Evolutionary conservation across 2,113 vertebrate species (phyloP), one percentile per base, ranked within the genome.

Genomic region (Chaenocephalus aceratus): DNA sequence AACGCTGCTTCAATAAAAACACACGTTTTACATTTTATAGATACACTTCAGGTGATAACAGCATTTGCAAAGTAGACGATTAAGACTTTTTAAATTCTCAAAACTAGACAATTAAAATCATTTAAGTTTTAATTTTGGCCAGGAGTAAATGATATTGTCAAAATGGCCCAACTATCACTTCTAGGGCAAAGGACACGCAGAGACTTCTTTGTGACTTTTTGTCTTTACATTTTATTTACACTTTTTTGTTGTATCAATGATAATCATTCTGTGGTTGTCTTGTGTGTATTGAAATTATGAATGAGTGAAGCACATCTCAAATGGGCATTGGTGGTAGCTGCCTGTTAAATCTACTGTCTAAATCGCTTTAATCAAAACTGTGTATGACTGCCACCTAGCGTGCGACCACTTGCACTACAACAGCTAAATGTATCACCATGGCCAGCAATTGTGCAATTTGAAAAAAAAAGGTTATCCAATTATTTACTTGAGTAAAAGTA

Each of bases 311-410:
- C 5, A 56, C 46, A 46, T 7, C 23, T 13, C 6, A 64, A 79
- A 65, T 23, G 10, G 56, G 21, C 3, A 12, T 57, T 23, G 51
- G 16, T 53, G 16, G 51, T n/a, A 59, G 10, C 12, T 52, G 49
- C 10, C 10, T n/a, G 16, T 44, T n/a, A 44, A 61, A n/a, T 1
- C 59, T 13, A 15, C 3, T 11, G 41, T 70, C 26, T 21, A 34
- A 69, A 10, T 3, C 10, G 6, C 2, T 7, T 1, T 5, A 2
- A 9, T 4, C 51, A 71, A 16, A 34, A n/a, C 34, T 76, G 66
- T 63, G 23, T 66, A 44, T 79, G 64, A 48, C 79, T 72, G 60
- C 84, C 91, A 82, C 61, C 91, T 85, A 71, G 87, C 11, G 90
- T 5, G 0, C 0, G 0, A 8, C 2, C 10, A 1, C 0, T 4